phyloP scores from a whole-genome alignment of 2,113 vertebrate genomes.

The Ophthalmolycus amberensis region DNA sequence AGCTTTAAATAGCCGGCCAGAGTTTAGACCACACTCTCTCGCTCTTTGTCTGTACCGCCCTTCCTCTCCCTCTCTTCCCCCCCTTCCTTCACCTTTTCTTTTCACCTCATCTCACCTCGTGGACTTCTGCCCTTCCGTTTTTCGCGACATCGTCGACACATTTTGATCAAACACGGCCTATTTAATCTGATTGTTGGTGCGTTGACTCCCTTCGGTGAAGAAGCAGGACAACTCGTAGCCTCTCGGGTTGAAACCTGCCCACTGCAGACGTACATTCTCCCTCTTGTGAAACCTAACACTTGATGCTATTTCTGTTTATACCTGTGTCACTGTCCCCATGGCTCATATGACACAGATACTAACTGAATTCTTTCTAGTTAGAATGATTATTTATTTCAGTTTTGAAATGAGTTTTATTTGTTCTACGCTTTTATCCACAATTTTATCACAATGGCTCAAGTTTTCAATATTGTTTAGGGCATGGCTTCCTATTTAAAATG shows the following conservation, averaged over 20 bases:
- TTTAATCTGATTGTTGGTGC: constrained; percentile 39
- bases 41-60: constrained; percentile 27
- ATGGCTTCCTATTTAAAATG: not conserved
- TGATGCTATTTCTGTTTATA: constrained; percentile 50
- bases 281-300: constrained; percentile 42
- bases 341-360: constrained; percentile 12
- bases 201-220: constrained; percentile 17
- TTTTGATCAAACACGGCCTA: constrained; percentile 3
- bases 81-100: not conserved
- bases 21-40: constrained; percentile 57
- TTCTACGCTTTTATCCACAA: not conserved
- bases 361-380: not conserved
- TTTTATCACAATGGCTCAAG: not conserved
- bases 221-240: constrained; percentile 44
- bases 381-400: not conserved
- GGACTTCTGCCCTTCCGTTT: not conserved
- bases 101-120: constrained; percentile 40
- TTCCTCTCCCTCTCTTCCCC: constrained; percentile 3
- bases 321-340: constrained; percentile 36
- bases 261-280: constrained; percentile 21
- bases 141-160: constrained; percentile 7
- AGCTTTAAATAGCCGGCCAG: constrained; percentile 67
- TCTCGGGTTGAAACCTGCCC: constrained; percentile 26
- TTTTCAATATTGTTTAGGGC: not conserved
- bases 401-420: not conserved